These are phyloP conservation scores for Pyrocephalus nanus DNA, from an alignment of 2,797 vertebrate genomes.

Conservation along the genomic window DNA sequence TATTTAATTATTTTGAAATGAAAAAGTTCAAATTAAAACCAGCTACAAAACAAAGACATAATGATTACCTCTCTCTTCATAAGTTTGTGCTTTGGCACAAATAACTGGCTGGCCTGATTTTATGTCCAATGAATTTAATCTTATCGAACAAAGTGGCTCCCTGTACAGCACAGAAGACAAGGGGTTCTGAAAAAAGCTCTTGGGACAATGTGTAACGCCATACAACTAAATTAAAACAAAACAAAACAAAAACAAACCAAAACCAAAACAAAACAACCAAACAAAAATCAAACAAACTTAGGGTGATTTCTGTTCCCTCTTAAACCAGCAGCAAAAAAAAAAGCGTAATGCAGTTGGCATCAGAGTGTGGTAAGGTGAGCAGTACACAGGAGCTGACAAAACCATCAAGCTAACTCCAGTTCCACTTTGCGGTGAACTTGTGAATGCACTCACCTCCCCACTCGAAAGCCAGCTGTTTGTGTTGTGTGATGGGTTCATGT, in stretches of 20 bases:
- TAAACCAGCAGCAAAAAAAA: background rate
- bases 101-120: conserved; percentile 31
- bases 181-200: background rate
- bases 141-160: background rate
- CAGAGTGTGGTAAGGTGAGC: background rate
- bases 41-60: conserved; percentile 58
- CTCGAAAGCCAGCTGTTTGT: background rate
- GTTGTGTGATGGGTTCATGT: background rate
- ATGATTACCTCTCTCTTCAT: conserved; percentile 7
- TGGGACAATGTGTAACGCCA: background rate
- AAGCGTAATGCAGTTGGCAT: background rate
- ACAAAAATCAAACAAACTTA: background rate
- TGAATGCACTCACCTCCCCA: background rate
- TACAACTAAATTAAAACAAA: background rate
- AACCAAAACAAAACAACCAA: background rate
- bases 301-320: background rate
- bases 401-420: background rate
- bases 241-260: background rate
- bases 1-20: conserved; percentile 57
- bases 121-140: background rate
- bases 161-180: background rate
- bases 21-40: conserved; percentile 31
- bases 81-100: conserved; percentile 21
- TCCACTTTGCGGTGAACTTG: background rate
- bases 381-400: background rate